phyloP scores from a whole-genome alignment of 2,113 vertebrate species.

The Erpornis zantholeuca region DNA sequence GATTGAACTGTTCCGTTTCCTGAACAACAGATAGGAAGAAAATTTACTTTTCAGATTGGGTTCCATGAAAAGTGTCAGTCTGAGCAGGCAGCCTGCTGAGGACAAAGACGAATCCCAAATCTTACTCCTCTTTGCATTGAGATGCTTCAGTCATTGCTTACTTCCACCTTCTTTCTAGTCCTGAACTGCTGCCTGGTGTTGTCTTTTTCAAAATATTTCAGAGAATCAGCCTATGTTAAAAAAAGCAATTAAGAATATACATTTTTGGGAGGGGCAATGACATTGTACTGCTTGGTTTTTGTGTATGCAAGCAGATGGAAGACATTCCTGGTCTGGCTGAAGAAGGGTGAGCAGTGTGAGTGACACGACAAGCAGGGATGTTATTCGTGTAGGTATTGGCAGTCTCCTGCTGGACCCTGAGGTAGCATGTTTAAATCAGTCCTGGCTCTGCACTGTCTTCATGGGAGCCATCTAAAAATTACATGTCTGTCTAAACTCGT shows the following conservation, averaged over 20 bases:
- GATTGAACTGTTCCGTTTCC: neutral
- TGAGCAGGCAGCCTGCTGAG: neutral
- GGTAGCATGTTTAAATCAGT: neutral
- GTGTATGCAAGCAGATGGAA: neutral
- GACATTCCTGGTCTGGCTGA: neutral
- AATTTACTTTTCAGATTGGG: neutral
- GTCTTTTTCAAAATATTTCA: neutral
- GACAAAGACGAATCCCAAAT: neutral
- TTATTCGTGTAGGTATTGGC: neutral
- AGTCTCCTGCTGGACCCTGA: neutral
- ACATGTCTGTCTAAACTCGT: neutral
- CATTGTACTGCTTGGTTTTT: neutral
- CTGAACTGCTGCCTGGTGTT: neutral
- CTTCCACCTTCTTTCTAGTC: neutral
- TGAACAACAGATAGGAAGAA: neutral
- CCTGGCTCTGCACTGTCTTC: neutral
- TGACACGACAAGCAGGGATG: neutral
- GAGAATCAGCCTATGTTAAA: neutral
- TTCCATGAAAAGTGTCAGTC: neutral
- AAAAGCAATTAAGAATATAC: neutral
- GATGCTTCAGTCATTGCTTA: neutral
- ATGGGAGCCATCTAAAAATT: neutral
- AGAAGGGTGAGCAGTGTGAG: neutral
- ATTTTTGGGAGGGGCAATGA: neutral
- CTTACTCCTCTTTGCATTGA: neutral